These are phyloP conservation scores for Hyperoodon ampullatus DNA, from an alignment of 2,113 vertebrate genomes.

Conservation along the genomic window DNA sequence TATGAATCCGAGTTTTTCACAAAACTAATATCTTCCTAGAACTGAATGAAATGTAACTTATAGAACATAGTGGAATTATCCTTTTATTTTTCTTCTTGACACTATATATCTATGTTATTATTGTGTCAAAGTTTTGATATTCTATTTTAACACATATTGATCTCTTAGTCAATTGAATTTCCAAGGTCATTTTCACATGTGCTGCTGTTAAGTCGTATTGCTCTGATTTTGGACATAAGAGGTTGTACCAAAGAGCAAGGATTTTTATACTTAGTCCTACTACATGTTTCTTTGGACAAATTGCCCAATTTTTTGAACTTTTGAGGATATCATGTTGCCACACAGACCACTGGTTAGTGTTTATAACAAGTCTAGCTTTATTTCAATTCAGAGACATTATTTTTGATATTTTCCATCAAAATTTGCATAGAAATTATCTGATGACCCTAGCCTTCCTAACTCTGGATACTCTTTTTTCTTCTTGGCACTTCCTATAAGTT, in stretches of 20 bases:
- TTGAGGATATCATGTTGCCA: not conserved
- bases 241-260: not conserved
- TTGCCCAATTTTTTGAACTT: not conserved
- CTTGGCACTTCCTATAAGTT: not conserved
- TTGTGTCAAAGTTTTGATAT: not conserved
- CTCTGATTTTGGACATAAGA: not conserved
- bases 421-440: not conserved
- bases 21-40: not conserved
- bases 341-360: not conserved
- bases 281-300: not conserved
- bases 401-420: not conserved
- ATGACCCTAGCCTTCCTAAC: not conserved
- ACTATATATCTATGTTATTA: not conserved
- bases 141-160: not conserved
- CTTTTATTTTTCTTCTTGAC: not conserved
- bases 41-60: not conserved
- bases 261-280: not conserved
- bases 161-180: not conserved
- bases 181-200: not conserved
- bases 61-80: not conserved
- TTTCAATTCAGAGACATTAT: not conserved
- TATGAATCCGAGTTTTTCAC: not conserved
- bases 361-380: not conserved
- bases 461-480: not conserved
- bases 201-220: not conserved